These are phyloP conservation scores for Hapalemur alaotrensis DNA, from an alignment of 2,797 vertebrate species.

Conservation along the genomic window DNA sequence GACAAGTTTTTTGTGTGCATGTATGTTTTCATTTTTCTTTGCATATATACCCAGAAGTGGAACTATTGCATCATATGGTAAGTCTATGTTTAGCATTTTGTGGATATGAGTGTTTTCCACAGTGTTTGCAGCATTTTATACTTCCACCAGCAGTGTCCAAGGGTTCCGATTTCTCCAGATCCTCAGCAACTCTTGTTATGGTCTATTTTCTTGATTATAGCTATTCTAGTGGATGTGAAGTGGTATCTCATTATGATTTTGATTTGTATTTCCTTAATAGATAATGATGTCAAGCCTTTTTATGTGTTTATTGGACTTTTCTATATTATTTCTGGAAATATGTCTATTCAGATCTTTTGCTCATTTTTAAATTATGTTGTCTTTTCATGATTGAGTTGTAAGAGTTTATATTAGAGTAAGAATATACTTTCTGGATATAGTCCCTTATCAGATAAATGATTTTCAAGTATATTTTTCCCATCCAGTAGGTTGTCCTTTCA, in stretches of 20 bases:
- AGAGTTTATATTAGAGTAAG: background rate
- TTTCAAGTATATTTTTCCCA: background rate
- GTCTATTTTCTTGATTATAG: background rate
- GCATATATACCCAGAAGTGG: background rate
- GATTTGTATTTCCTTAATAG: background rate
- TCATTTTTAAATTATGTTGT: background rate
- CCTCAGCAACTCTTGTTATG: background rate
- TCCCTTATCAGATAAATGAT: background rate
- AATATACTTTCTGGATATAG: background rate
- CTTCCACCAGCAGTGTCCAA: background rate
- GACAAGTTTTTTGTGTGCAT: background rate
- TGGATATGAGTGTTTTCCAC: background rate
- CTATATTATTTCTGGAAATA: background rate
- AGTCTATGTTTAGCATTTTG: background rate
- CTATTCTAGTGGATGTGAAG: background rate
- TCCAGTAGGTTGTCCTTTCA: background rate
- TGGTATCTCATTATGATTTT: background rate
- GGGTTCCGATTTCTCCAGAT: background rate
- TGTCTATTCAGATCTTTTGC: background rate
- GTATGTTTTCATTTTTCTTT: background rate
- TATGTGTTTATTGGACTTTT: background rate
- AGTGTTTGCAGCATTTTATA: background rate
- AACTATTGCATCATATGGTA: background rate
- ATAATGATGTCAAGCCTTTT: background rate
- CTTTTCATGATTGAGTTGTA: background rate